Base-by-base conservation (phyloP, 2,888 invertebrate species). In the Petrolisthes manimaculis region DNA sequence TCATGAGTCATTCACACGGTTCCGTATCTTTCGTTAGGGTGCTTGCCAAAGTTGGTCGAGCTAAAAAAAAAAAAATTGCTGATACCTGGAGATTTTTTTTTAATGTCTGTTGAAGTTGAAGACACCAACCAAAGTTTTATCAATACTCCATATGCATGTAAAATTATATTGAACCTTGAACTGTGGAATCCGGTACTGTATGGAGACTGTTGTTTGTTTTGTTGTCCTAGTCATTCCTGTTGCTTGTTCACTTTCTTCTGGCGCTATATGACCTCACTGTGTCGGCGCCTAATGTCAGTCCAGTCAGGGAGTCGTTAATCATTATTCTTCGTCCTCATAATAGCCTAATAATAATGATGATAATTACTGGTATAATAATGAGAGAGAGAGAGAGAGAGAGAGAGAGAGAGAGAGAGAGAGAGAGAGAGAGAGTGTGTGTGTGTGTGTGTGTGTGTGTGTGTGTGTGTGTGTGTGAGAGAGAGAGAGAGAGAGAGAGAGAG, bases 361-460 rank as follows among this genome's bases (percentile, higher is more conserved):
- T 18, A 54, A 12, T 55, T 54, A 53, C 21, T 55, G 12, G 21
- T 56, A n/a, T 53, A n/a, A n/a, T 12, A n/a, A 14, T 80, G 37
- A 51, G 12, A 78, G 37, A 51, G 37, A 78, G 78, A 51, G 53
- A 78, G 53, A 78, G 78, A 51, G 53, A 51, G 78, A 51, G 78
- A 78, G 53, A 51, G 51, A 74, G 21, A 21, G 9, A 21, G 61
- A 61, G 18, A 61, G 18, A 61, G 61, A 18, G 18, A 61, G 18
- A 61, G 18, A 18, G 18, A 18, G 61, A 61, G 61, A 61, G 61
- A 61, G 18, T 9, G 61, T 9, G 61, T 14, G 18, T 1, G 75
- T 18, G 21, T 8, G 21, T 21, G 51, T 21, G 37, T 18, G 51
- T n/a, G 37, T 18, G 37, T 24, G 14, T 12, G 67, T 67, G 24